Evolutionary conservation across 2,797 vertebrate genomes (phyloP), one percentile per base, ranked within the genome.

Genomic region (Halcyon badia): DNA sequence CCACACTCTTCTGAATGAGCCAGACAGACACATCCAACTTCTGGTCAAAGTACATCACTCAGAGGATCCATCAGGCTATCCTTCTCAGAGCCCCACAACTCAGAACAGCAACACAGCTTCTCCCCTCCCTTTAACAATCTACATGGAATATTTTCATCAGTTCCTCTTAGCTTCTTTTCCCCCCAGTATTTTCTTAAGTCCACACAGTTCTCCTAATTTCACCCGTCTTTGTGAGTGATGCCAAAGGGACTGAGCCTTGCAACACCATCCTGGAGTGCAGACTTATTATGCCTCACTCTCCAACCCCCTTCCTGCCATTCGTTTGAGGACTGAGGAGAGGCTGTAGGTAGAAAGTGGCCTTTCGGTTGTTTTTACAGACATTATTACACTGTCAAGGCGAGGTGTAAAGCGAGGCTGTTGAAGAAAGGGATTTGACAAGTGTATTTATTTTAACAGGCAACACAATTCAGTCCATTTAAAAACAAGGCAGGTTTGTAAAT

Each of bases 391-490:
- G 86, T 35, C 86, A 76, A 80, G 56, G 87, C 1, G 3, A 95
- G 83, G 94, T 84, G 95, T 85, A 86, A 80, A 66, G 89, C 26
- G 60, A 97, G 62, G 70, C 42, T 60, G 89, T 65, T 76, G 92
- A 94, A 90, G 89, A 97, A 51, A 83, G 46, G 61, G 54, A 61
- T 79, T 83, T 90, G 93, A 93, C 93, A 96, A 61, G 81, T 37
- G 4, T 82, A 39, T 87, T 96, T 76, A 76, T 93, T 94, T 92
- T 88, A 85, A 58, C 76, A 33, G 60, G 85, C 25, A 22, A 65
- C 85, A 54, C 71, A 79, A 70, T 70, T 84, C 54, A 71, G 80
- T 14, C 81, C 86, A 87, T 92, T 90, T 76, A 71, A 82, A 78
- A 92, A 49, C 62, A 20, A 33, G 56, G 71, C 71, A 69, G 87